Conservation (phyloP, 2,797 vertebrate genomes). For the Miichthys miiuy region DNA sequence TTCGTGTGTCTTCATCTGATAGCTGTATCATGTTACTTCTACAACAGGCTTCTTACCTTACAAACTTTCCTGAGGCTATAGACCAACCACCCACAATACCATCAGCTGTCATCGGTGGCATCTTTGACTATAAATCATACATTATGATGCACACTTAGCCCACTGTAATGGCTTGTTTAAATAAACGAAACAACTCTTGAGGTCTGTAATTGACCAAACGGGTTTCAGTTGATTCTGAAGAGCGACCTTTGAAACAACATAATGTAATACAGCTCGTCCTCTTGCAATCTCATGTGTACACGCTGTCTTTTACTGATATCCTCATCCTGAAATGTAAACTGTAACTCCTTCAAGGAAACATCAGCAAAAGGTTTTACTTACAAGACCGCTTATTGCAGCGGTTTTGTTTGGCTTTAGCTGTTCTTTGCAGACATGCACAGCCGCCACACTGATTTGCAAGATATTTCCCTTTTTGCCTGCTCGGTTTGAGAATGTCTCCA, state of each 20-base stretch:
- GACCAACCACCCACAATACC: neutral
- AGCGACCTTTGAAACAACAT: neutral
- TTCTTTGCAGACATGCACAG: neutral
- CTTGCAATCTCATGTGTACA: neutral
- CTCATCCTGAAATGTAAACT: neutral
- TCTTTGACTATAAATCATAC: slow-evolving; percentile 12
- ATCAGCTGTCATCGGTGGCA: slow-evolving; percentile 18
- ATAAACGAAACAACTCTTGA: neutral
- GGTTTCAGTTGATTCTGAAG: neutral
- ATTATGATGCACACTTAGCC: neutral
- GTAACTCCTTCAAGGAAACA: neutral
- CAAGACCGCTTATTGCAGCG: no score
- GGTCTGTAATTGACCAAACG: neutral
- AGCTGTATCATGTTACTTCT: slow-evolving; percentile 49
- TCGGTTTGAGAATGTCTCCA: neutral
- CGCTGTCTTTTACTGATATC: slow-evolving; percentile 13
- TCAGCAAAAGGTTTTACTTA: neutral
- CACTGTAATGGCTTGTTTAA: neutral
- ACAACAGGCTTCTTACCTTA: slow-evolving; percentile 15
- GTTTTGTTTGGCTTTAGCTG: neutral
- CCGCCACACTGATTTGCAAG: neutral
- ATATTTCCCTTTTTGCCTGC: neutral
- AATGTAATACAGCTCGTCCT: neutral
- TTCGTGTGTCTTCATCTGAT: slow-evolving; percentile 41
- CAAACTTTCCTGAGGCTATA: slow-evolving; percentile 18